phyloP scores from a whole-genome alignment of 1,140 invertebrate genomes.

The Globodera ellingtonae region DNA sequence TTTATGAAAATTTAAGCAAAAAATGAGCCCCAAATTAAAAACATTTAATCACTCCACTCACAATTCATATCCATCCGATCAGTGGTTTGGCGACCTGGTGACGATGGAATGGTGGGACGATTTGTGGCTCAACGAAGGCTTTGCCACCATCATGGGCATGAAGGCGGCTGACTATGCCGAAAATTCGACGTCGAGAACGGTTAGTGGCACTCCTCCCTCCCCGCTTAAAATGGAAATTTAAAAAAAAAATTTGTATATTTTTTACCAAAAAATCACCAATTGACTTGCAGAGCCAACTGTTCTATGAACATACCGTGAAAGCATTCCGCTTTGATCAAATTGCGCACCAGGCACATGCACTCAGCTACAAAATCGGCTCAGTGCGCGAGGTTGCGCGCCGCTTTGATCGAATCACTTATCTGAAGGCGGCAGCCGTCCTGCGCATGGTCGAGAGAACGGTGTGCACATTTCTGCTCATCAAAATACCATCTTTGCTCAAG shows the following conservation, averaged over 20 bases:
- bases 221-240: not conserved
- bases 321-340: constrained; percentile 35
- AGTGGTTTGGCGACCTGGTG: constrained; percentile 50
- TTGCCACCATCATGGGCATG: constrained; percentile 43
- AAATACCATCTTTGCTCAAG: too few relatives aligned
- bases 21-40: too few relatives aligned
- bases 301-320: constrained; percentile 29
- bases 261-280: not conserved
- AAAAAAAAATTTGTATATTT: not conserved
- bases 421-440: constrained; percentile 27
- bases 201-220: not conserved
- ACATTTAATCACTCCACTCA: too few relatives aligned
- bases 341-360: constrained; percentile 26
- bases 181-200: constrained; percentile 37
- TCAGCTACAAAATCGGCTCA: constrained; percentile 27
- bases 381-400: constrained; percentile 17
- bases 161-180: constrained; percentile 44
- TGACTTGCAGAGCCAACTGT: constrained; percentile 29
- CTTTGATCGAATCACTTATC: constrained; percentile 44
- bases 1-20: too few relatives aligned
- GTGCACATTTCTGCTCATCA: not conserved
- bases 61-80: not conserved
- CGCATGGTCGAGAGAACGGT: constrained; percentile 21
- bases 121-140: constrained; percentile 46
- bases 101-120: constrained; percentile 48